Base-by-base conservation (phyloP, 2,888 invertebrate species). In the Caenorhabditis macrosperma region DNA sequence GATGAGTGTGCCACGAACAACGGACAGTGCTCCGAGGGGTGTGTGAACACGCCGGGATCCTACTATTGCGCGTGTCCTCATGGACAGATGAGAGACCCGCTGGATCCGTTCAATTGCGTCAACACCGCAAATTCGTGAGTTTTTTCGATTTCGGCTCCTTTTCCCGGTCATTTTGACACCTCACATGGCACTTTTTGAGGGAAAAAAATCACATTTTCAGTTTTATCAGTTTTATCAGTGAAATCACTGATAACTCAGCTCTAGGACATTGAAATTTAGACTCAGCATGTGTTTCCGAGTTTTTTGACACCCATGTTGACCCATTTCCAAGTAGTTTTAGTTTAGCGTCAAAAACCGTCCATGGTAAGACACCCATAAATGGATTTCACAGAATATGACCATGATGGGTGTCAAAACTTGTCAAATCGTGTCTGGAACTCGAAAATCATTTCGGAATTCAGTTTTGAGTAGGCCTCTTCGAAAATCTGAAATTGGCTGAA, bases 21-120 rank as follows among this genome's bases (percentile, higher is more conserved):
- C 79, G 90, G 90, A 24, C 84, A 85, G 17, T 90, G 90, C 66
- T 82, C 86, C 3, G 87, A 89, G 63, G 89, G 89, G 35, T 90
- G 90, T 64, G 88, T 90, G 30, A 90, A 90, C 78, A 88, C 87
- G n/a, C 86, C 87, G 17, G 90, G 90, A 60, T 82, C 85, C 26
- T 89, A 81, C 78, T 90, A 90, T 71, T 90, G 90, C 69, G 90
- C 90, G 9, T 90, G 90, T 55, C 89, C 89, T 9, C 85, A 88
- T 66, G 88, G 88, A 71, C 83, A 87, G 85, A 84, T 87, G 69
- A 78, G 88, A 44, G 89, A 89, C 75, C 89, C 88, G 15, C 57
- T 85, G 50, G 83, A 88, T 77, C 85, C 87, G 6, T 86, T 86
- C 69, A 67, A 75, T 35, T 88, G 88, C 69, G 78, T 85, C 28